Conservation (phyloP, 1,140 invertebrate genomes). For the Apolygus lucorum region DNA sequence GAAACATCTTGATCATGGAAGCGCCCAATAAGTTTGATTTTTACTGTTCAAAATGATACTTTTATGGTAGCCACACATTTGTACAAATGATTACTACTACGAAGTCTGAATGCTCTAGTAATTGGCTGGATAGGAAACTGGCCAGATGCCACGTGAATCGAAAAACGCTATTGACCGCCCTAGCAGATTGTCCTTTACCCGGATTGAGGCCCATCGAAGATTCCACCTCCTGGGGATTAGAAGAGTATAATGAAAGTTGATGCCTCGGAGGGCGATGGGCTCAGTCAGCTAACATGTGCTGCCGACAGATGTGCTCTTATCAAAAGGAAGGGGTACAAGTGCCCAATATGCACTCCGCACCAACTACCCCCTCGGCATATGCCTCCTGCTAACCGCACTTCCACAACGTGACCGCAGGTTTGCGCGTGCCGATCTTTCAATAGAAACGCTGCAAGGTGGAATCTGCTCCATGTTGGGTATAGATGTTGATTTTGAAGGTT, state of each 20-base stretch:
- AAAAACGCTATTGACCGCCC: too few species aligned
- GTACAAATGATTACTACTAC: too few species aligned
- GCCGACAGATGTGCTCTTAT: slow-evolving; percentile 14
- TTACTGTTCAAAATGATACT: too few species aligned
- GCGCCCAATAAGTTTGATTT: too few species aligned
- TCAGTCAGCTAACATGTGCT: slow-evolving; percentile 19
- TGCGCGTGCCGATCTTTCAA: background rate
- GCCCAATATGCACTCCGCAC: slow-evolving; percentile 6
- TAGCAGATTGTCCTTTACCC: background rate
- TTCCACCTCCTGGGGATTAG: background rate
- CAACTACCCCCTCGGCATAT: background rate
- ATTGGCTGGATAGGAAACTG: too few species aligned
- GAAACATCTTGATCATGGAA: too few species aligned
- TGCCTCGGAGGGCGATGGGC: slow-evolving; percentile 6
- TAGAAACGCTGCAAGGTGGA: background rate
- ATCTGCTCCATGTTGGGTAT: background rate
- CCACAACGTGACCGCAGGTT: background rate
- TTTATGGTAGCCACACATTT: too few species aligned
- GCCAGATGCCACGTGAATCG: too few species aligned
- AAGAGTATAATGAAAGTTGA: slow-evolving; percentile 18
- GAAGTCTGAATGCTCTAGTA: too few species aligned
- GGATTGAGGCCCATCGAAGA: background rate
- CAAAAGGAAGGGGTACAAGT: slow-evolving; percentile 11
- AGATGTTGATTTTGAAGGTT: too few species aligned
- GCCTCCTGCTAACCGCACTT: background rate